Percentiles rank a stretch among this genome's conserved stretches.
Evolutionary conservation across 1,140 invertebrate genomes (phyloP).

Genomic region (Eriosoma lanigerum): DNA sequence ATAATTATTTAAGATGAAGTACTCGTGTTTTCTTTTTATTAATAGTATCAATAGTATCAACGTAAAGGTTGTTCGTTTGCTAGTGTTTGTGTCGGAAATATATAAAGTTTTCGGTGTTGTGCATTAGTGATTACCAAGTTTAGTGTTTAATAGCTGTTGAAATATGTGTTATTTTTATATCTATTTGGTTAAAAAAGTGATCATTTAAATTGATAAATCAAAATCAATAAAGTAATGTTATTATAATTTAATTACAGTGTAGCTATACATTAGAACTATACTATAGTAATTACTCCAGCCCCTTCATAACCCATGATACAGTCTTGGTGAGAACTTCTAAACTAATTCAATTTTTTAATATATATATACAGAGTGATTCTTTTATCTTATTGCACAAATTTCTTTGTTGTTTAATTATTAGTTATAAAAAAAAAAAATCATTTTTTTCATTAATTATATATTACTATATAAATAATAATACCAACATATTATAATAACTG

Average conservation of each 20-base stretch:
- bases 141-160: conserved; percentile 8
- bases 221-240: background rate
- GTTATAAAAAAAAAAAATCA: too few species aligned
- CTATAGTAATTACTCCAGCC: too few species aligned
- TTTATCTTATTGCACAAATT: too few species aligned
- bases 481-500: too few species aligned
- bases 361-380: too few species aligned
- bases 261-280: too few species aligned
- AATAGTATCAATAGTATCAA: background rate
- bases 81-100: conserved; percentile 1
- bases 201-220: background rate
- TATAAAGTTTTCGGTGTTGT: conserved; percentile 25
- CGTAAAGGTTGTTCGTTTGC: background rate
- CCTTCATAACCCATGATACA: too few species aligned
- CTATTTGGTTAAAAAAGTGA: background rate
- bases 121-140: conserved; percentile 31
- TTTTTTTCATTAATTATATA: too few species aligned
- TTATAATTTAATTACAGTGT: background rate
- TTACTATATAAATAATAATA: too few species aligned
- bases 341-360: too few species aligned
- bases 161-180: conserved; percentile 11
- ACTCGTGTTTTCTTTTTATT: conserved; percentile 14
- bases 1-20: conserved; percentile 8
- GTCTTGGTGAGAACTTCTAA: too few species aligned
- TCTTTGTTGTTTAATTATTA: too few species aligned